These are phyloP conservation scores for Catharus bicknelli DNA, from an alignment of 2,113 vertebrate genomes.

Conservation along the genomic window DNA sequence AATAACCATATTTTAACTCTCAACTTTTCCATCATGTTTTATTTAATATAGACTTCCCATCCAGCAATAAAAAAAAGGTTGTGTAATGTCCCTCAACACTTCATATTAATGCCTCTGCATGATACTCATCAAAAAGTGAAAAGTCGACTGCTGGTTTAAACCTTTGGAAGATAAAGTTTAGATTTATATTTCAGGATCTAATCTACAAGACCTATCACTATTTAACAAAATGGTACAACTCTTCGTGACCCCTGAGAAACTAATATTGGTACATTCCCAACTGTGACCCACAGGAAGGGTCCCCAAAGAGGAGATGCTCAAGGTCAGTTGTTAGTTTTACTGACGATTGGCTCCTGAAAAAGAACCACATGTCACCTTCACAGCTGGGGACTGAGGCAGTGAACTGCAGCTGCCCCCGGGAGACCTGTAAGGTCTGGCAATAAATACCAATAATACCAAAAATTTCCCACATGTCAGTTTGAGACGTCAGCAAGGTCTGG, in stretches of 20 bases:
- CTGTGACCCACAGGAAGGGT: not conserved
- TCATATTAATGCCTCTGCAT: not conserved
- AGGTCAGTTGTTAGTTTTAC: constrained; percentile 16
- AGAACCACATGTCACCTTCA: not conserved
- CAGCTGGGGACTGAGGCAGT: not conserved
- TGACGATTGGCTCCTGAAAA: not conserved
- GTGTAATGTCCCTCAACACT: not conserved
- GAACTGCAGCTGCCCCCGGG: not conserved
- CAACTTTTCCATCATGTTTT: not conserved
- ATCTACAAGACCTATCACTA: not conserved
- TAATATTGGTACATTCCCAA: not conserved
- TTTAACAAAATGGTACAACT: not conserved
- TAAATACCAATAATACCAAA: not conserved
- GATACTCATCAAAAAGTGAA: not conserved
- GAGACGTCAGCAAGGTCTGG: not conserved
- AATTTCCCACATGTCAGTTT: not conserved
- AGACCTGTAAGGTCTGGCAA: not conserved
- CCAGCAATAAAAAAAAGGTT: not conserved
- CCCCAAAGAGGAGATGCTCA: not conserved
- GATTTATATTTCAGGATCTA: not conserved
- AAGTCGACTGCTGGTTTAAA: not conserved
- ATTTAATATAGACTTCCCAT: not conserved
- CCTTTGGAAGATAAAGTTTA: not conserved
- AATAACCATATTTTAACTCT: not conserved
- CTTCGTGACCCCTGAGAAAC: not conserved